Evolutionary conservation across 2,113 vertebrate species (phyloP).

Genomic region (Tachysurus fulvidraco): DNA sequence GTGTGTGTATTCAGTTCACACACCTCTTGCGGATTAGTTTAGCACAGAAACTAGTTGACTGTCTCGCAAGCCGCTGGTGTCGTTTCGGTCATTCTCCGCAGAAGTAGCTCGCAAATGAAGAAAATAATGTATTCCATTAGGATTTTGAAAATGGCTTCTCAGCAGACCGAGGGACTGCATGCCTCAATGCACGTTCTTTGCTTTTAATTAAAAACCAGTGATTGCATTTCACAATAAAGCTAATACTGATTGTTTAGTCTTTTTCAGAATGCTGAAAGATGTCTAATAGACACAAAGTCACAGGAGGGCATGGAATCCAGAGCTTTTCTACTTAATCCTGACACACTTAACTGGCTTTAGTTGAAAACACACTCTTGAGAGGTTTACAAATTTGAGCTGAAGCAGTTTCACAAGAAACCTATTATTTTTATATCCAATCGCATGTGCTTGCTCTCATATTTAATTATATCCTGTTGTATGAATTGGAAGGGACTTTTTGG

Average conservation of each 20-base stretch:
- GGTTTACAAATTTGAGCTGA: conserved; percentile 54
- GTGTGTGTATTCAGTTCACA: conserved; percentile 31
- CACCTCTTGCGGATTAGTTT: conserved; percentile 45
- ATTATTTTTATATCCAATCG: neutral
- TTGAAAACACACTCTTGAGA: conserved; percentile 38
- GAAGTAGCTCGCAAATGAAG: conserved; percentile 61
- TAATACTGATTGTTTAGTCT: conserved; percentile 43
- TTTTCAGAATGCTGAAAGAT: conserved; percentile 41
- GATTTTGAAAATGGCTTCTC: conserved; percentile 69
- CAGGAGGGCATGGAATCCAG: conserved; percentile 21
- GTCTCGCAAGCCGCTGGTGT: conserved; percentile 54
- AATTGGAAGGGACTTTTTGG: neutral
- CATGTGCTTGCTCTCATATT: neutral
- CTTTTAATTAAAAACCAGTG: conserved; percentile 59
- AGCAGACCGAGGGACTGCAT: conserved; percentile 49
- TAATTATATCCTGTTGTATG: neutral
- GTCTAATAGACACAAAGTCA: conserved; percentile 34
- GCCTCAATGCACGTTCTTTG: conserved; percentile 44
- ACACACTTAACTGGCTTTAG: conserved; percentile 51
- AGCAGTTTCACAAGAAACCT: conserved; percentile 28
- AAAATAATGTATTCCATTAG: conserved; percentile 73
- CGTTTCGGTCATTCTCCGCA: conserved; percentile 46
- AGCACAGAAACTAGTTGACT: conserved; percentile 46
- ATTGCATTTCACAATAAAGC: conserved; percentile 49
- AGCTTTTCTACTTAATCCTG: conserved; percentile 57